Base-by-base conservation (phyloP, 2,888 invertebrate species). In the Lithophane ornitopus region DNA sequence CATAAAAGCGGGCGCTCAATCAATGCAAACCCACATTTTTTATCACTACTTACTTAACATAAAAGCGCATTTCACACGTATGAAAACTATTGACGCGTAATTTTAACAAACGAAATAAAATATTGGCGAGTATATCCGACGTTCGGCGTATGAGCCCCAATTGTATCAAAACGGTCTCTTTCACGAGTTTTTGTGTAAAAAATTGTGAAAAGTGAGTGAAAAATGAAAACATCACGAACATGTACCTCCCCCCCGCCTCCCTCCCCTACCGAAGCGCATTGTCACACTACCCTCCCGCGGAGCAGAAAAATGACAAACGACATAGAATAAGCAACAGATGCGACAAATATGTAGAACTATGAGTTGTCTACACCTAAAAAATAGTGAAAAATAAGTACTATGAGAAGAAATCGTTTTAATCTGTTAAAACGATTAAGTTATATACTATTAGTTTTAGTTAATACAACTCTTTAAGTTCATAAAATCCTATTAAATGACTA, bases 201-300 rank as follows among this genome's bases (percentile, higher is more conserved):
- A 87, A 90, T 89, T 91, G 90, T 91, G 92, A 90, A 93, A 94
- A 94, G 91, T 92, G 92, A 92, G 92, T 94, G 94, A 94, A 95
- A 95, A 95, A 95, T 95, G 94, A 93, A 95, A 94, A 95, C 93
- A 95, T 94, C 94, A 94, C 90, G 85, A 93, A 93, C 94, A 94
- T 88, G 86, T 82, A 77, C 79, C 80, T 2, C 46, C 70, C 63
- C 83, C 76, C 86, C 77, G 76, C 80, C 76, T 80, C 6, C 34
- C 34, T 78, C 74, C 85, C 76, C 80, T 78, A 86, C 87, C 86
- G 78, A 88, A 90, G 90, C 88, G 91, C 88, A 94, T 94, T 94
- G 95, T 95, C 94, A 91, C 94, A 92, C 94, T 92, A 92, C 93
- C 92, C 92, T 90, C 94, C 93, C 89, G 90, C 82, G 85, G 92